Conservation (phyloP, 2,797 vertebrate species). For the Myotis myotis region DNA sequence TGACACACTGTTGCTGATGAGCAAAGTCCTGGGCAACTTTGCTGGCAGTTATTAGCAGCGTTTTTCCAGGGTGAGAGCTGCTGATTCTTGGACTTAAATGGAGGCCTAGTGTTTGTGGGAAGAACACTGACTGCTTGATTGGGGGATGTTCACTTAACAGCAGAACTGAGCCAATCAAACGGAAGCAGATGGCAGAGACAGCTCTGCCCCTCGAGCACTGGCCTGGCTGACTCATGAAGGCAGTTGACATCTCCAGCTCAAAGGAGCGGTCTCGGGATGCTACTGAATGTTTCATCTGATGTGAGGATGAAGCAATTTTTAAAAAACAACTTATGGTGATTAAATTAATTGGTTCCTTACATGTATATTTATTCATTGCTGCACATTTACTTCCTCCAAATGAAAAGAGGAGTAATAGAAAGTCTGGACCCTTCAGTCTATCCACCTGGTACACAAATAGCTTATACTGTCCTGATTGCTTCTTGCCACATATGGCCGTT, state of each 20-base stretch:
- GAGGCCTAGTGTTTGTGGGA: conserved; percentile 8
- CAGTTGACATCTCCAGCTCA: conserved; percentile 50
- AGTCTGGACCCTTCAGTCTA: background rate
- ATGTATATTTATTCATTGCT: conserved; percentile 64
- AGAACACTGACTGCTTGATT: conserved; percentile 60
- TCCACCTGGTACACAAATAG: background rate
- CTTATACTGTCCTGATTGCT: background rate
- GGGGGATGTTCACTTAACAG: background rate
- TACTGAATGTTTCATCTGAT: conserved; percentile 80
- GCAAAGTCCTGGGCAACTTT: background rate
- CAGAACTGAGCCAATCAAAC: conserved; percentile 65
- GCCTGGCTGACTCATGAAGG: conserved; percentile 69
- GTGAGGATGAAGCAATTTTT: conserved; percentile 56
- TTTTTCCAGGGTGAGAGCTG: background rate
- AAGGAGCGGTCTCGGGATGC: conserved; percentile 42
- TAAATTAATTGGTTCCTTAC: conserved; percentile 73
- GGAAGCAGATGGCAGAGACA: conserved; percentile 76
- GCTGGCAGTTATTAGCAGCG: background rate
- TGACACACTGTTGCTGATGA: background rate
- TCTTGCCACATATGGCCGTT: background rate
- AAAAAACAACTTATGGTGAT: conserved; percentile 56
- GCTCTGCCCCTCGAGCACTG: conserved; percentile 67
- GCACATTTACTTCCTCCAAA: conserved; percentile 16
- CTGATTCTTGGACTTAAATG: conserved; percentile 39
- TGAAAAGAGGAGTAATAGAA: background rate